phyloP scores from a whole-genome alignment of 1,140 invertebrate species.

The Cherax destructor region DNA sequence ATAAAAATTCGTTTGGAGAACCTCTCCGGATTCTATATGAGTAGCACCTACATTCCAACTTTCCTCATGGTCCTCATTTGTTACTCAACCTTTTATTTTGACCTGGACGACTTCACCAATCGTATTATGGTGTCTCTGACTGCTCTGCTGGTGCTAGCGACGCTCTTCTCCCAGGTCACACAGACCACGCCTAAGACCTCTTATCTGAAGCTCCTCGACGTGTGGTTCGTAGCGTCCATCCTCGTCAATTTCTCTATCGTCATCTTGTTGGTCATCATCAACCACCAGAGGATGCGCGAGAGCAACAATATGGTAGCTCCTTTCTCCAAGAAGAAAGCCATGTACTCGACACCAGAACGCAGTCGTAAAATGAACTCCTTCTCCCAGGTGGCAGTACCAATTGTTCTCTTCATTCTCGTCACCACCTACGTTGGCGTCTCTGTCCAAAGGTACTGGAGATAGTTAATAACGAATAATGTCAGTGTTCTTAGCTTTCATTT shows the following conservation, averaged over 20 bases:
- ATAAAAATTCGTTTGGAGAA: conserved; percentile 58
- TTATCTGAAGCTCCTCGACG: conserved; percentile 53
- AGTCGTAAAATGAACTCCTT: conserved; percentile 48
- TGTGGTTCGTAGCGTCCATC: conserved; percentile 48
- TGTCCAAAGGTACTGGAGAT: background rate
- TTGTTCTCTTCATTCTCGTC: conserved; percentile 45
- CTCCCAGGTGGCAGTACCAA: conserved; percentile 39
- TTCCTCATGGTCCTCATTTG: conserved; percentile 71
- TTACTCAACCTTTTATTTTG: conserved; percentile 67
- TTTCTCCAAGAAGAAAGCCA: conserved; percentile 12
- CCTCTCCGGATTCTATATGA: conserved; percentile 67
- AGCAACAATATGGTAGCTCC: conserved; percentile 17
- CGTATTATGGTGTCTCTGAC: conserved; percentile 71
- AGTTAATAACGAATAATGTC: background rate
- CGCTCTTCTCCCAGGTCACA: conserved; percentile 69
- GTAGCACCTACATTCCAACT: conserved; percentile 69
- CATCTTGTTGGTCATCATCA: conserved; percentile 56
- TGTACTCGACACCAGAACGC: background rate
- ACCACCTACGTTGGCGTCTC: conserved; percentile 22
- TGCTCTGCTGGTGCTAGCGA: conserved; percentile 68
- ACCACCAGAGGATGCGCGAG: conserved; percentile 51
- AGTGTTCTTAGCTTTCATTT: background rate
- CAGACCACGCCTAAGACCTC: conserved; percentile 63
- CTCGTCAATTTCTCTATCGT: conserved; percentile 45
- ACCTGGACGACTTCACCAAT: conserved; percentile 69